phyloP scores from a whole-genome alignment of 2,113 vertebrate species.

The Apeltes quadracus region DNA sequence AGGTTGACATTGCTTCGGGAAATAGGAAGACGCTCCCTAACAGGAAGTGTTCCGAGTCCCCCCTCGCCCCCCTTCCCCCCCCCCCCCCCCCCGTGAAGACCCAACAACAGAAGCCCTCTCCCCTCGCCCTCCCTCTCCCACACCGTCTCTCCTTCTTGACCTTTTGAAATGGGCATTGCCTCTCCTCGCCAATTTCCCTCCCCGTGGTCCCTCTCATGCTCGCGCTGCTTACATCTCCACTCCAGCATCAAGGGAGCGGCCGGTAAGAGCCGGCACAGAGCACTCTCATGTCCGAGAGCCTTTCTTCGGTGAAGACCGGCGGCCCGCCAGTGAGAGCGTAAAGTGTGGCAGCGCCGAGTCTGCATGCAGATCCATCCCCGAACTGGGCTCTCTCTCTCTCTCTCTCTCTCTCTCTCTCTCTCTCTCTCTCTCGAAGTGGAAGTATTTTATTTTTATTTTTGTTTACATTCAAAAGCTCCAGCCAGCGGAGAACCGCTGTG shows the following conservation, averaged over 20 bases:
- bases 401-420: too few relatives aligned
- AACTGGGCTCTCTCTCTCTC: too few relatives aligned
- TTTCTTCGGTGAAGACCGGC: constrained; percentile 67
- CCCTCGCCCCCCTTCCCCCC: constrained; percentile 14
- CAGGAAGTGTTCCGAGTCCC: constrained; percentile 73
- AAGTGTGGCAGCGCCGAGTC: constrained; percentile 68
- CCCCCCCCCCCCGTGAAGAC: constrained; percentile 47
- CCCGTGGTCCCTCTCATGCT: constrained; percentile 69
- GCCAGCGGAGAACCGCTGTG: constrained; percentile 23
- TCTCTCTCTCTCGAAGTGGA: too few relatives aligned
- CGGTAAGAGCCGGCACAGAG: constrained; percentile 71
- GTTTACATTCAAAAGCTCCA: constrained; percentile 40
- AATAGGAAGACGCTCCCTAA: constrained; percentile 64
- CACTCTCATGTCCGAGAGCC: constrained; percentile 82
- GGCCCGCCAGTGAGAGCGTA: constrained; percentile 51
- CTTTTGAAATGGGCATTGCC: constrained; percentile 76
- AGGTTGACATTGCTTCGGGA: constrained; percentile 82
- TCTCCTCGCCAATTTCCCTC: constrained; percentile 76
- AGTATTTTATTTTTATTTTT: constrained; percentile 50
- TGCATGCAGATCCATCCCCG: constrained; percentile 91
- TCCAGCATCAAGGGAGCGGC: constrained; percentile 68
- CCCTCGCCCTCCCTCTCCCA: constrained; percentile 58
- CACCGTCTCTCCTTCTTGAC: constrained; percentile 76
- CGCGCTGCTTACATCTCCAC: constrained; percentile 62
- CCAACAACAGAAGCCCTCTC: constrained; percentile 54